Evolutionary conservation across 2,888 invertebrate genomes (phyloP).

Genomic region (Cosmia trapezina): DNA sequence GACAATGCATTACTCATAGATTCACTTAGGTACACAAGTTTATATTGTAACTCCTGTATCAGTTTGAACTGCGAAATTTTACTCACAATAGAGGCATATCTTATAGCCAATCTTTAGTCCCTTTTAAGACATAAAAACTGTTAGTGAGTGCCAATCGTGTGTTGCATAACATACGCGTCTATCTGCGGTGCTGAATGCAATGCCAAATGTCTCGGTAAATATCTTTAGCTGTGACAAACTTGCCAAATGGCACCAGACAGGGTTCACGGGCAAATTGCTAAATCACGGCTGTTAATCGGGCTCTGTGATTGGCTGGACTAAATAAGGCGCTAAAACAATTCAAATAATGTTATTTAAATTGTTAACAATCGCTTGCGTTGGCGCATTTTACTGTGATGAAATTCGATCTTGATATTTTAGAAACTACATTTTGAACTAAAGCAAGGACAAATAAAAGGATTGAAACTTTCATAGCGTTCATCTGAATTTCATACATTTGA

Average conservation of each 20-base stretch:
- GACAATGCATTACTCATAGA: too few species aligned
- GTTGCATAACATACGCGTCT: slow-evolving; percentile 51
- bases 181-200: slow-evolving; percentile 57
- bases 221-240: slow-evolving; percentile 70
- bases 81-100: background rate
- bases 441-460: background rate
- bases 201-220: slow-evolving; percentile 69
- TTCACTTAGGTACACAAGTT: background rate
- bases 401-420: background rate
- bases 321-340: slow-evolving; percentile 40
- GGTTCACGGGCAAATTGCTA: slow-evolving; percentile 76
- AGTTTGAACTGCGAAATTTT: background rate
- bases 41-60: background rate
- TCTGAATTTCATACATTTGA: background rate
- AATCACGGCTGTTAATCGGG: slow-evolving; percentile 34
- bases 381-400: background rate
- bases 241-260: slow-evolving; percentile 73
- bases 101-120: slow-evolving; percentile 13
- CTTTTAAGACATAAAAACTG: slow-evolving; percentile 27
- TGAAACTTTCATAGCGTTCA: background rate
- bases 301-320: slow-evolving; percentile 28
- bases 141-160: slow-evolving; percentile 47
- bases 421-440: background rate
- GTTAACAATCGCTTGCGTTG: background rate
- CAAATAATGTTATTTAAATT: slow-evolving; percentile 17